Evolutionary conservation across 2,797 vertebrate species (phyloP).

Genomic region (Saxicola maurus): DNA sequence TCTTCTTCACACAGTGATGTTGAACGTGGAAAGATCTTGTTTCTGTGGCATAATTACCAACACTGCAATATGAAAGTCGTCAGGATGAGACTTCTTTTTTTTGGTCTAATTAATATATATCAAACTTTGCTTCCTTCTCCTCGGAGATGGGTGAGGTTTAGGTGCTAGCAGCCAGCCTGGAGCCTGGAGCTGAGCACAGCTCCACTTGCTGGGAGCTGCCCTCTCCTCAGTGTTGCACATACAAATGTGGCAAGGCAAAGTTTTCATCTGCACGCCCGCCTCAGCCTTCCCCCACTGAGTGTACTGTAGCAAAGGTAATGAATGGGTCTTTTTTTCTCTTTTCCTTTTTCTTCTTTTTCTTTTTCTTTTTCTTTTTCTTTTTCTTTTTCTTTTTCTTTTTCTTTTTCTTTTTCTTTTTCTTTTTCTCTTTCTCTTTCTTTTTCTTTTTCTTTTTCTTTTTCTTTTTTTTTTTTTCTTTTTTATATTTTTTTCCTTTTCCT

Average conservation of each 20-base stretch:
- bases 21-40: constrained; percentile 88
- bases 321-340: constrained; percentile 21
- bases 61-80: constrained; percentile 67
- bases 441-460: too few relatives aligned
- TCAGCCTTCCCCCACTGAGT: constrained; percentile 60
- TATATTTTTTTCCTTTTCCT: background rate
- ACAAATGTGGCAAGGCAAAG: constrained; percentile 63
- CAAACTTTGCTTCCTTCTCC: constrained; percentile 4
- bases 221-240: constrained; percentile 34
- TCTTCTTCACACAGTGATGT: constrained; percentile 85
- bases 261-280: constrained; percentile 59
- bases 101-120: background rate
- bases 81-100: constrained; percentile 16
- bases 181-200: background rate
- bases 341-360: background rate
- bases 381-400: background rate
- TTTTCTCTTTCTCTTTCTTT: background rate
- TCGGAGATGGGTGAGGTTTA: background rate
- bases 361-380: too few relatives aligned
- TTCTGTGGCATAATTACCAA: constrained; percentile 90
- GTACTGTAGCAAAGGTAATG: constrained; percentile 74
- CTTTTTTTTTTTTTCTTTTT: background rate
- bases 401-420: background rate
- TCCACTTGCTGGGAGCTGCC: constrained; percentile 19
- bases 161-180: background rate